Conservation (phyloP, 2,797 vertebrate species). For the Odontamblyopus rebecca region DNA sequence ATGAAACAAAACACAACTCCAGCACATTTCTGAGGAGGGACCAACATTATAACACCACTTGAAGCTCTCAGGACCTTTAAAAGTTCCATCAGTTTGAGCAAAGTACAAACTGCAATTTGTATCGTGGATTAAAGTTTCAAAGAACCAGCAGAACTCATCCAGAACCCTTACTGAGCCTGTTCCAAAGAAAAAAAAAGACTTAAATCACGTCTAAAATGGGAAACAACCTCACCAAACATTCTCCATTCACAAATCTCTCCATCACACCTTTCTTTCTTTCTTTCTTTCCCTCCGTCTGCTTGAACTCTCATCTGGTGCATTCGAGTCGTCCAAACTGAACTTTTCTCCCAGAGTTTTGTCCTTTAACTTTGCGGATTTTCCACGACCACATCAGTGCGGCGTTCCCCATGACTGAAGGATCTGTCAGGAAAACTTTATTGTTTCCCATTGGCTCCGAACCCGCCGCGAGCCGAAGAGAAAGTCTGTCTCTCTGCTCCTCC, state of each 20-base stretch:
- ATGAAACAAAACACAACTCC: no score
- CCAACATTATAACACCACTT: no score
- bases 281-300: background rate
- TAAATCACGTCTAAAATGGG: no score
- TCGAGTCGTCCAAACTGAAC: background rate
- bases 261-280: background rate
- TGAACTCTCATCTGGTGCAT: background rate
- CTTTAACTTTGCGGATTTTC: background rate
- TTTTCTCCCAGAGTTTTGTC: background rate
- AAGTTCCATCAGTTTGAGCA: no score
- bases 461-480: background rate
- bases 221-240: background rate
- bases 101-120: no score
- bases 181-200: no score
- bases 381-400: background rate
- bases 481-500: background rate
- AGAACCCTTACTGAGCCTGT: no score
- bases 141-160: no score
- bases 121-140: no score
- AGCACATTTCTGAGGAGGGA: no score
- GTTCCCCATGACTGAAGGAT: background rate
- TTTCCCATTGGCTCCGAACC: background rate
- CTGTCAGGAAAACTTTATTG: slow-evolving; percentile 11
- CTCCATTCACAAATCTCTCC: background rate
- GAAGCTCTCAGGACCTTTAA: no score